Base-by-base conservation (phyloP, 1,140 invertebrate genomes). In the Drosophila ananassae region DNA sequence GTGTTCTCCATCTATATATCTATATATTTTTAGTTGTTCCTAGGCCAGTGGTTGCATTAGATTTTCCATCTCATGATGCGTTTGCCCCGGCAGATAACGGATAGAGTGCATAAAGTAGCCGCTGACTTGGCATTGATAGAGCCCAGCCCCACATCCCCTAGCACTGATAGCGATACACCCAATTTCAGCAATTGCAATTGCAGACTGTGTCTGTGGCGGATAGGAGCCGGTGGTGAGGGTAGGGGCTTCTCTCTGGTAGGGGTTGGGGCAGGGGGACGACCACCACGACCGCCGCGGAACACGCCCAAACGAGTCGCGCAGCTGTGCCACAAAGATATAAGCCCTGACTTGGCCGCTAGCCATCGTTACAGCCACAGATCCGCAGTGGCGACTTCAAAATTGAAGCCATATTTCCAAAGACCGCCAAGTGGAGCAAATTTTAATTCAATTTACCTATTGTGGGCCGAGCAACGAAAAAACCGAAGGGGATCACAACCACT, bases 291-390 rank as follows among this genome's bases (percentile, higher is more conserved):
- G 75, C 53, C 73, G 66, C 62, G 72, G 63, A 77, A 87, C 83
- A 89, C 82, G 83, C 82, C 82, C 83, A 85, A 87, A 89, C 82
- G 73, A 89, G 82, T 87, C 79, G 78, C 83, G 76, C 83, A 87
- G 82, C 82, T 85, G 82, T 63, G 64, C 63, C 41, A 30, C 41
- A 68, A 64, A 60, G 60, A 62, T 67, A 67, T 76, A 62, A 61
- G 51, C 64, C 80, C 67, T 77, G 81, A 25, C 61, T 58, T 60
- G 37, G 58, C 57, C 62, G 50, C 39, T 52, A 60, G 69, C 67
- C 55, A 61, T 37, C 54, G 55, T 52, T 60, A 60, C 52, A 30
- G 37, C 50, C 71, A 54, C 30, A 51, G 58, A 50, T 50, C 34
- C 22, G 21, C 2, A 41, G 34, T 48, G 17, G 47, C 54, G 48